A percentile compares a stretch with the other conserved stretches of the same genome.
phyloP scores from a whole-genome alignment of 2,113 vertebrate species.

The Lepisosteus oculatus region DNA sequence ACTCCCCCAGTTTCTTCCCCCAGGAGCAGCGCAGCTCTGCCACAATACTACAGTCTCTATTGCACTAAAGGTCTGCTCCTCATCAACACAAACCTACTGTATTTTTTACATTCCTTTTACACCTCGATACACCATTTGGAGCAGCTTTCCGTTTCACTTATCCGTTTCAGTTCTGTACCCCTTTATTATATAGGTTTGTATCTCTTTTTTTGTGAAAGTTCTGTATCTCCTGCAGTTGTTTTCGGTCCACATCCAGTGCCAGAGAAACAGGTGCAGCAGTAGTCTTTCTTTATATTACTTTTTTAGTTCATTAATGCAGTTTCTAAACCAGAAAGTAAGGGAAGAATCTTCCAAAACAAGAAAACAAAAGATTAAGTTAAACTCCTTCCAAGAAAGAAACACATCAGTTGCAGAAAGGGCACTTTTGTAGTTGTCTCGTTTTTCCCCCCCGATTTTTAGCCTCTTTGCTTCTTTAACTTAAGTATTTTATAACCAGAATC shows the following conservation, averaged over 20 bases:
- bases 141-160: background rate
- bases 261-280: slow-evolving; percentile 34
- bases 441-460: too few relatives aligned
- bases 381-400: slow-evolving; percentile 17
- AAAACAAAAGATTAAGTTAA: slow-evolving; percentile 31
- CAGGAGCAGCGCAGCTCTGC: background rate
- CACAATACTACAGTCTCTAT: slow-evolving; percentile 1
- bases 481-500: too few relatives aligned
- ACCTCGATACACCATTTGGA: background rate
- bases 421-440: slow-evolving; percentile 50
- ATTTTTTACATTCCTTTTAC: background rate
- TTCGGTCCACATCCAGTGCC: slow-evolving; percentile 52
- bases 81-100: background rate
- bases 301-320: slow-evolving; percentile 44
- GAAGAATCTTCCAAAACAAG: slow-evolving; percentile 36
- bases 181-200: background rate
- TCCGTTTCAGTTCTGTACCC: background rate
- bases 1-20: background rate
- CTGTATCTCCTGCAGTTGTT: slow-evolving; percentile 28
- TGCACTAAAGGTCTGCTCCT: slow-evolving; percentile 10
- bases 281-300: slow-evolving; percentile 21
- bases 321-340: slow-evolving; percentile 51
- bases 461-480: too few relatives aligned
- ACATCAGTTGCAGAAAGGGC: slow-evolving; percentile 52
- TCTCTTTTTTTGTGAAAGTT: slow-evolving; percentile 26